Percentiles rank a stretch among this genome's conserved stretches.
Conservation (phyloP, 2,797 vertebrate species). For the Myotis findleyi region DNA sequence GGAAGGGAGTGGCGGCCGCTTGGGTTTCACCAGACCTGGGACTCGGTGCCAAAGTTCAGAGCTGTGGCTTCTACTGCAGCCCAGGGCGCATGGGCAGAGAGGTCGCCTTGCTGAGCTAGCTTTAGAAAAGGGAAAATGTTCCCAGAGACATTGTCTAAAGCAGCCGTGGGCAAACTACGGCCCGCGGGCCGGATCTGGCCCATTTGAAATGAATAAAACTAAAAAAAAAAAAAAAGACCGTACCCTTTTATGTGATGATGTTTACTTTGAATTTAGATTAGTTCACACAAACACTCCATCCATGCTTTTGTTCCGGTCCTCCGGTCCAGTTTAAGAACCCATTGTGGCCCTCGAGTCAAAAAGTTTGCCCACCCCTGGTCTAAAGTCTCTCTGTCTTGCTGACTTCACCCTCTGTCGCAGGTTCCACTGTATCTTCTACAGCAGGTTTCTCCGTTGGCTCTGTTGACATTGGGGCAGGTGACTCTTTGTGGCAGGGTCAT, state of each 20-base stretch:
- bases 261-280: no score
- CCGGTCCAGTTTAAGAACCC: no score
- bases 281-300: no score
- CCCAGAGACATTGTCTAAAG: not conserved
- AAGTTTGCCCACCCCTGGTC: not conserved
- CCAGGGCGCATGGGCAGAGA: not conserved
- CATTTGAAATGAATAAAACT: no score
- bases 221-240: no score
- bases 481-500: not conserved
- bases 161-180: not conserved
- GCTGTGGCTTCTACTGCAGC: not conserved
- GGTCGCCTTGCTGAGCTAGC: not conserved
- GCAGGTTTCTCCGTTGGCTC: accelerated
- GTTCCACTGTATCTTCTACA: not conserved
- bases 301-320: no score
- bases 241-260: no score
- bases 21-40: not conserved
- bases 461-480: accelerated
- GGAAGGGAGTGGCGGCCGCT: not conserved
- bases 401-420: not conserved
- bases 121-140: not conserved
- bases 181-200: no score
- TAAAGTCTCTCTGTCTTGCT: not conserved
- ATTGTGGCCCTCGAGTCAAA: no score
- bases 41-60: not conserved